phyloP scores from a whole-genome alignment of 2,113 vertebrate species.

The Alces alces region DNA sequence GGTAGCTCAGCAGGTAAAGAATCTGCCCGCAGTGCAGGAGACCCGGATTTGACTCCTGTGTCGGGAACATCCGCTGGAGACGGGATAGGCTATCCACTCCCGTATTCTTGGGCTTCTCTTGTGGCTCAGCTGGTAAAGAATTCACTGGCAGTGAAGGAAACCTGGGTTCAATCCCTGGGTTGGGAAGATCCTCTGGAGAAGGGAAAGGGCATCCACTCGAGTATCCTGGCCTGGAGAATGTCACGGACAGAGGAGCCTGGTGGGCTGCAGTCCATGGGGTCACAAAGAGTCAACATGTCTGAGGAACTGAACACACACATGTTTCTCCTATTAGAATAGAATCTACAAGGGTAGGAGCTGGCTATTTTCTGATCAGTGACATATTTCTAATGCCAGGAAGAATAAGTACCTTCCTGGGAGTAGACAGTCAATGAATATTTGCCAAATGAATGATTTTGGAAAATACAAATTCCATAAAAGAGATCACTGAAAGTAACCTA shows the following conservation, averaged over 20 bases:
- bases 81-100: background rate
- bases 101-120: background rate
- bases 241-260: background rate
- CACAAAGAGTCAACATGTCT: background rate
- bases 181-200: background rate
- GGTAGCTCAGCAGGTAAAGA: background rate
- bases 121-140: background rate
- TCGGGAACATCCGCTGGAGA: background rate
- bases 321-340: background rate
- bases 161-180: rapidly evolving
- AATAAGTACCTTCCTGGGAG: background rate
- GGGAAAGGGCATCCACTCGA: background rate
- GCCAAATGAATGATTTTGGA: background rate
- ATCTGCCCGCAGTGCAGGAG: background rate
- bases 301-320: background rate
- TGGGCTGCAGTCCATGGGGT: background rate
- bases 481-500: background rate
- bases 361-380: background rate
- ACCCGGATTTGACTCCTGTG: background rate
- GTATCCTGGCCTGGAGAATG: background rate
- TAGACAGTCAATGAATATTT: background rate
- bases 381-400: background rate
- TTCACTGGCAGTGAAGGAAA: rapidly evolving
- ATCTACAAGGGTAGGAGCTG: background rate
- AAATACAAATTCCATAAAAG: background rate